Conservation (phyloP, 2,113 vertebrate species). For the Crotalus horridus region DNA sequence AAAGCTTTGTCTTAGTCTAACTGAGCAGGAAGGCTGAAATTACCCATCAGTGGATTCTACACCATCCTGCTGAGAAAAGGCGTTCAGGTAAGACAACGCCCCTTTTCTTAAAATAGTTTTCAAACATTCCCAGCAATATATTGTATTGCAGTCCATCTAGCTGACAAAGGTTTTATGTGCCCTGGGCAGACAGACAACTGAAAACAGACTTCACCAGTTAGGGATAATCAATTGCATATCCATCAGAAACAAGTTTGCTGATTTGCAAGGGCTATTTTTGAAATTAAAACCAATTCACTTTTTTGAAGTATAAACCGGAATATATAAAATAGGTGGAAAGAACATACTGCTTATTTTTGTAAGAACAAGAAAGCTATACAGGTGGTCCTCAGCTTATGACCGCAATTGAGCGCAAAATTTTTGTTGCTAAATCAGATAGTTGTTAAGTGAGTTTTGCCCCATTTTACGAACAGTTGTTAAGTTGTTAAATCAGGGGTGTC, state of each 20-base stretch:
- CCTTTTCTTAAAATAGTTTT: background rate
- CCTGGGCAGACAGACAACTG: background rate
- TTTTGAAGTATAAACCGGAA: background rate
- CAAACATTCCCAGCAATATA: background rate
- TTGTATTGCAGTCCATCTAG: background rate
- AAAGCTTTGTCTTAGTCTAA: too few relatives aligned
- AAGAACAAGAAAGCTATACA: background rate
- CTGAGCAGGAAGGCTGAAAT: too few relatives aligned
- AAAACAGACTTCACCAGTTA: background rate
- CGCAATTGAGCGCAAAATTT: background rate
- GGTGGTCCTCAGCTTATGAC: background rate
- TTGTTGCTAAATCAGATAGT: background rate
- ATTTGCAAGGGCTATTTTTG: background rate
- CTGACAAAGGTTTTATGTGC: background rate
- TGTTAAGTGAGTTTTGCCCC: background rate
- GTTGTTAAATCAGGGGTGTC: background rate
- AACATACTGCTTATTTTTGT: background rate
- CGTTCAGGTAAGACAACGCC: too few relatives aligned
- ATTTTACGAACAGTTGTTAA: background rate
- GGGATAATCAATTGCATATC: background rate
- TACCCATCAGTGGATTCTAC: too few relatives aligned
- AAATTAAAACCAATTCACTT: background rate
- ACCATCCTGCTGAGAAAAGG: too few relatives aligned
- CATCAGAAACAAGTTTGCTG: background rate
- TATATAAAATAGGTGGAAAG: background rate